These are phyloP conservation scores for Heliconius sara DNA, from an alignment of 2,888 invertebrate species.

Conservation along the genomic window DNA sequence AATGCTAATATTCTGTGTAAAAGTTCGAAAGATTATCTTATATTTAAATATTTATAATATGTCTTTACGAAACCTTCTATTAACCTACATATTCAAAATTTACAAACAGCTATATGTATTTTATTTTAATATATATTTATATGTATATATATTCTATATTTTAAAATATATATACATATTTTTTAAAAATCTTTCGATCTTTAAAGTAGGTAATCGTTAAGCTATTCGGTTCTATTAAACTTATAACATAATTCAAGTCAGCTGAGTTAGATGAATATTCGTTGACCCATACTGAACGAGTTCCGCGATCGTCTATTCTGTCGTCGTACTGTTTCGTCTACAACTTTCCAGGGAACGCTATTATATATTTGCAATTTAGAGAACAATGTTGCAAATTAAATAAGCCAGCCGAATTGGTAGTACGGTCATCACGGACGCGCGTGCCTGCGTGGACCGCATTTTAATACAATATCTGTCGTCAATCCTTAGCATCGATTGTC, in stretches of 20 bases:
- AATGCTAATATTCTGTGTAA: neutral
- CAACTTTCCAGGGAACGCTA: constrained; percentile 61
- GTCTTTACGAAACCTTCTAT: too few species aligned
- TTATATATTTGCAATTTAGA: constrained; percentile 57
- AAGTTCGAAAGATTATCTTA: neutral
- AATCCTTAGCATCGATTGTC: constrained; percentile 51
- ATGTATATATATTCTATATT: too few species aligned
- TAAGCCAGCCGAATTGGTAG: constrained; percentile 64
- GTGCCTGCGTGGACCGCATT: constrained; percentile 62
- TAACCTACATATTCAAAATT: too few species aligned
- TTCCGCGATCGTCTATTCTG: constrained; percentile 56
- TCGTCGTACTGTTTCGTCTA: constrained; percentile 52
- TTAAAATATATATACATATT: neutral
- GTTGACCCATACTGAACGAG: constrained; percentile 24
- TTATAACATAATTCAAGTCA: constrained; percentile 5
- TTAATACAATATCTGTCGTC: constrained; percentile 51
- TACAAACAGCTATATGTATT: too few species aligned
- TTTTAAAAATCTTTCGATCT: neutral
- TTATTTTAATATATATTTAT: too few species aligned
- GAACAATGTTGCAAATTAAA: constrained; percentile 73
- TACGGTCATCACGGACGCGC: constrained; percentile 60
- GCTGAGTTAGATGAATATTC: constrained; percentile 32
- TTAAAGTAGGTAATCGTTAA: neutral
- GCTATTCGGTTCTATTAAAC: neutral
- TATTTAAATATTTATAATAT: neutral